A percentile compares a stretch with the other conserved stretches of the same genome.
Conservation (phyloP, 2,797 vertebrate species). For the Amazona finschi region DNA sequence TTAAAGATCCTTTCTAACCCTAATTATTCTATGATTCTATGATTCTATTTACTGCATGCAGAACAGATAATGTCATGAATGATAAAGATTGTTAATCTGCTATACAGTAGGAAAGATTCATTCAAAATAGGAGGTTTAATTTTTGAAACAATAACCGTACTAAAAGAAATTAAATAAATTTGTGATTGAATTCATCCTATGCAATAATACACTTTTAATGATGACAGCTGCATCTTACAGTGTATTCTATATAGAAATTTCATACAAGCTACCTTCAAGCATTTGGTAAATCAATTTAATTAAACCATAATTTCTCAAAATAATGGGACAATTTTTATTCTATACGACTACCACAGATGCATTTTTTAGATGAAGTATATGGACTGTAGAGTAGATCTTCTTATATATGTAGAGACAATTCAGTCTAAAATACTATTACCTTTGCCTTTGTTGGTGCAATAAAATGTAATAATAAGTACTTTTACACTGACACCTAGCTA, state of each 20-base stretch:
- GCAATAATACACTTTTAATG: slow-evolving; percentile 6
- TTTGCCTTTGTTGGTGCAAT: slow-evolving; percentile 24
- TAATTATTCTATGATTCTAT: not conserved
- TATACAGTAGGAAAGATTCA: not conserved
- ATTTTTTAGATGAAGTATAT: not conserved
- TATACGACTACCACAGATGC: not conserved
- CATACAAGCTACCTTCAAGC: slow-evolving; percentile 24
- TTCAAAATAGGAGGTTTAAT: not conserved
- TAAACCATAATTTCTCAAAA: slow-evolving; percentile 36
- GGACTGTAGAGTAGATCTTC: not conserved
- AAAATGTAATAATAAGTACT: slow-evolving; percentile 23
- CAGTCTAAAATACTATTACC: slow-evolving; percentile 26
- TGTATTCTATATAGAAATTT: not conserved
- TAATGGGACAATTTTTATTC: slow-evolving; percentile 26
- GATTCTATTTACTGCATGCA: not conserved
- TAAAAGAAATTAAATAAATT: slow-evolving; percentile 23
- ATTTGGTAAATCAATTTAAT: slow-evolving; percentile 48
- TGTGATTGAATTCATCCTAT: not conserved
- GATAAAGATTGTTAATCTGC: not conserved
- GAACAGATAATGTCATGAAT: not conserved
- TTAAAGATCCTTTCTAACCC: not conserved
- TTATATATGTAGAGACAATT: not conserved
- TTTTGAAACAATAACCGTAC: not conserved
- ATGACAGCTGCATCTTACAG: not conserved
- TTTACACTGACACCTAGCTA: slow-evolving; percentile 25